A percentile compares a stretch with the other conserved stretches of the same genome.
phyloP scores from a whole-genome alignment of 1,140 invertebrate genomes.

The Paralvinella palmiformis region DNA sequence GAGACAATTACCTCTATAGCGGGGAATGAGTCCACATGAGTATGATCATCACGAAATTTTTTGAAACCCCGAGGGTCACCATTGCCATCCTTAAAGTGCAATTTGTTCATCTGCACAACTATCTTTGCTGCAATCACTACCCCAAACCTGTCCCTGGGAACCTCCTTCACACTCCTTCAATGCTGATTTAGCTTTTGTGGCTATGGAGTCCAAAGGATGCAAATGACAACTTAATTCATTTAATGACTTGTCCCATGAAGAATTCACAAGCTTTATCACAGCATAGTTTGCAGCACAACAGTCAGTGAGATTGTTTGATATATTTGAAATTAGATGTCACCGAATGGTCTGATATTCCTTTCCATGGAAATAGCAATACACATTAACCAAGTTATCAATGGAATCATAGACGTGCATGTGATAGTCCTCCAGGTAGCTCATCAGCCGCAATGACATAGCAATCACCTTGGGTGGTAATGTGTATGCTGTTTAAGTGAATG shows the following conservation, averaged over 20 bases:
- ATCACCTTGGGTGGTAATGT: neutral
- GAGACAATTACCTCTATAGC: neutral
- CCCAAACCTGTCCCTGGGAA: no score
- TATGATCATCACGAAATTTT: neutral
- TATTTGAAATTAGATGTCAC: neutral
- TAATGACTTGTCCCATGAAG: neutral
- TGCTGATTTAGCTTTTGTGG: no score
- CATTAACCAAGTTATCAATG: no score
- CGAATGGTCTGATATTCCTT: neutral
- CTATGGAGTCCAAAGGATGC: no score
- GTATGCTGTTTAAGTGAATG: neutral
- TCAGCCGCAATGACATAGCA: neutral
- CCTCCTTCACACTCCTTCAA: no score
- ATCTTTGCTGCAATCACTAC: neutral
- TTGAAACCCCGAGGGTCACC: neutral
- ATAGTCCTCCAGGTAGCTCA: conserved; percentile 1
- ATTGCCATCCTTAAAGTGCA: conserved; percentile 1
- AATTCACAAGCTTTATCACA: neutral
- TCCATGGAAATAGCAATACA: no score
- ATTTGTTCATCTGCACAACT: neutral
- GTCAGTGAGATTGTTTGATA: neutral
- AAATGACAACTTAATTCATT: no score
- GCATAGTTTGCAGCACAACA: neutral
- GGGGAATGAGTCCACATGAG: neutral
- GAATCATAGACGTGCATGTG: neutral